Evolutionary conservation across 2,113 vertebrate species (phyloP), one percentile per base, ranked within the genome.

Genomic region (Cebidichthys violaceus): DNA sequence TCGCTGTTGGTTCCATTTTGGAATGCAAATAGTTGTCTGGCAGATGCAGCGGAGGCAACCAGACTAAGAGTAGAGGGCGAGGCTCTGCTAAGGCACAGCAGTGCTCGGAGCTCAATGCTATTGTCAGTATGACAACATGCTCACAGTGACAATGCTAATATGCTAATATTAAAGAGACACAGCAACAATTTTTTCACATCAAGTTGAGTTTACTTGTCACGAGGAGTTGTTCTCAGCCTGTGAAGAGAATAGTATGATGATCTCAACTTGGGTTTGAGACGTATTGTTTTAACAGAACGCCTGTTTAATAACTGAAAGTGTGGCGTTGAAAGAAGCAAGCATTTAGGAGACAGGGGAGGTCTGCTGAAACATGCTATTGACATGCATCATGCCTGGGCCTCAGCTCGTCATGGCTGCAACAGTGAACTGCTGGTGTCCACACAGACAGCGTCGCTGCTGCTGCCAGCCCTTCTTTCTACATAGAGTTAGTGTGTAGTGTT

Each of bases 21-120:
- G 70, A 79, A 57, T 33, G 79, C 35, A 71, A 78, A 72, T 55
- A 29, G 66, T 69, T 52, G 70, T 60, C 47, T 39, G 61, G 47
- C 66, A 70, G 69, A 79, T 62, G 73, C 47, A 29, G 29, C 22
- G 22, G 27, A 64, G 68, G 64, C 43, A 10, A 4, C 9, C 33
- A 50, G 29, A 14, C 27, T 0, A 4, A n/a, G 45, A 33, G 47
- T 7, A 29, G 24, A 0, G 39, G 29, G 9, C 35, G 65, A 70
- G 27, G 41, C 24, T 62, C 18, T 9, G 9, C 55, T 6, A 1
- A 41, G 5, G 2, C 13, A 50, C 54, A 39, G 50, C 2, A 5
- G 1, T 4, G 31, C 39, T 22, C 8, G 8, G 0, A n/a, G 66
- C 27, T 47, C 37, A n/a, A 66, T n/a, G 67, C 57, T 64, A 54